These are phyloP conservation scores for Myripristis murdjan DNA, from an alignment of 2,797 vertebrate species.

Conservation along the genomic window DNA sequence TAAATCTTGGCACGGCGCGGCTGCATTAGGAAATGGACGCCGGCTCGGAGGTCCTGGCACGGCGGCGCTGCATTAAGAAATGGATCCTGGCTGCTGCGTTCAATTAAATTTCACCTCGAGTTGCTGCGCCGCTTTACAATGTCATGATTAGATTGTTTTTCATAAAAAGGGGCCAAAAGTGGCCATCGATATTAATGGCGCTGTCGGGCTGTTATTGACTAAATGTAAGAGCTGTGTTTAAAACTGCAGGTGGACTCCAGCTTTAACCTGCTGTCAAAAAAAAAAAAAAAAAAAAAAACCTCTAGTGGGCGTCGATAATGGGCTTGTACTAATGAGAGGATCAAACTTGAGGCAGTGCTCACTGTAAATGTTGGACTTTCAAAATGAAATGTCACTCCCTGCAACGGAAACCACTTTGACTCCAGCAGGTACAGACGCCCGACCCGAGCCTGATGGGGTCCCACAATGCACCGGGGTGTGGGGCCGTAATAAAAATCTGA, in stretches of 20 bases:
- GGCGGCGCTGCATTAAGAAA: conserved; percentile 54
- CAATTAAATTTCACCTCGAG: conserved; percentile 56
- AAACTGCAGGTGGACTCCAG: neutral
- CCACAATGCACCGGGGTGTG: too few relatives aligned
- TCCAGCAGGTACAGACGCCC: too few relatives aligned
- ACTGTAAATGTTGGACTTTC: too few relatives aligned
- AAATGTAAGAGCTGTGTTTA: conserved; percentile 2
- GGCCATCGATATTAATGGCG: conserved; percentile 10
- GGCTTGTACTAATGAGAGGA: too few relatives aligned
- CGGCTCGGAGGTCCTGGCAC: conserved; percentile 44
- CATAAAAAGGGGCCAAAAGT: conserved; percentile 25
- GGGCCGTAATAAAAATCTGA: too few relatives aligned
- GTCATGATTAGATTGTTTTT: conserved; percentile 44
- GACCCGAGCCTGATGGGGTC: too few relatives aligned
- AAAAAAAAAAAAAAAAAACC: neutral
- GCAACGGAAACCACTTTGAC: too few relatives aligned
- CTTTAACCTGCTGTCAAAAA: too few relatives aligned
- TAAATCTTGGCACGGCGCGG: conserved; percentile 30
- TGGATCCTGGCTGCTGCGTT: conserved; percentile 52
- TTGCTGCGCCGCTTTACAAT: conserved; percentile 39
- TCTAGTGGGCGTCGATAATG: neutral
- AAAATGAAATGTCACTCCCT: too few relatives aligned
- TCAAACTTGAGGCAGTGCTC: too few relatives aligned
- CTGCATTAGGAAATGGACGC: conserved; percentile 51
- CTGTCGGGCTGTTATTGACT: conserved; percentile 36